Conservation (phyloP, 2,888 invertebrate species). For the Drosophila quinaria region DNA sequence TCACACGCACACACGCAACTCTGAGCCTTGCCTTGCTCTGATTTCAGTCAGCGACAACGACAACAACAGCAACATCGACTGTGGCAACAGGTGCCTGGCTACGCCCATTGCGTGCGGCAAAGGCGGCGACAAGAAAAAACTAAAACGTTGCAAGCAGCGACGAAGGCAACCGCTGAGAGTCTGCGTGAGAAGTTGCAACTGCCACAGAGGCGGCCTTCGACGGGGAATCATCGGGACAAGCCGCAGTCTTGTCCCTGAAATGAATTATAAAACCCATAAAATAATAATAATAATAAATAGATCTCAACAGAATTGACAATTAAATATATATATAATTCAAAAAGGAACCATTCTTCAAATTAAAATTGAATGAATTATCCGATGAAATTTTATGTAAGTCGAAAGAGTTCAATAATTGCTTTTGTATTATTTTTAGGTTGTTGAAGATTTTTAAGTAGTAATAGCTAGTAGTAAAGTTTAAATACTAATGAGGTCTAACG, state of each 20-base stretch:
- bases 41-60: constrained; percentile 67
- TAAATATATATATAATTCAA: too few relatives aligned
- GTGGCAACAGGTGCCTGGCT: constrained; percentile 76
- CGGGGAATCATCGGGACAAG: constrained; percentile 12
- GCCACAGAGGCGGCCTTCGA: constrained; percentile 33
- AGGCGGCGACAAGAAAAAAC: constrained; percentile 69
- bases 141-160: constrained; percentile 55
- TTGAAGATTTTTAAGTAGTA: too few relatives aligned
- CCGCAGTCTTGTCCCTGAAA: neutral
- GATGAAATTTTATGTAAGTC: too few relatives aligned
- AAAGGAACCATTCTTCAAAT: too few relatives aligned
- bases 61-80: constrained; percentile 43
- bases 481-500: too few relatives aligned
- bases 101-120: constrained; percentile 79
- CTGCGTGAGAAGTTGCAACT: constrained; percentile 55
- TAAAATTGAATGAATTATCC: too few relatives aligned
- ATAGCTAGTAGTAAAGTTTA: too few relatives aligned
- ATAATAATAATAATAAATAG: too few relatives aligned
- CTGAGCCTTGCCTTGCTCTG: constrained; percentile 72
- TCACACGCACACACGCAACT: constrained; percentile 19
- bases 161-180: constrained; percentile 37
- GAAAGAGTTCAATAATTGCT: too few relatives aligned
- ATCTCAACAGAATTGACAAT: too few relatives aligned
- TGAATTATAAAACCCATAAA: too few relatives aligned
- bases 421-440: too few relatives aligned